Base-by-base conservation (phyloP, 2,888 invertebrate genomes). In the Idaea biselata region DNA sequence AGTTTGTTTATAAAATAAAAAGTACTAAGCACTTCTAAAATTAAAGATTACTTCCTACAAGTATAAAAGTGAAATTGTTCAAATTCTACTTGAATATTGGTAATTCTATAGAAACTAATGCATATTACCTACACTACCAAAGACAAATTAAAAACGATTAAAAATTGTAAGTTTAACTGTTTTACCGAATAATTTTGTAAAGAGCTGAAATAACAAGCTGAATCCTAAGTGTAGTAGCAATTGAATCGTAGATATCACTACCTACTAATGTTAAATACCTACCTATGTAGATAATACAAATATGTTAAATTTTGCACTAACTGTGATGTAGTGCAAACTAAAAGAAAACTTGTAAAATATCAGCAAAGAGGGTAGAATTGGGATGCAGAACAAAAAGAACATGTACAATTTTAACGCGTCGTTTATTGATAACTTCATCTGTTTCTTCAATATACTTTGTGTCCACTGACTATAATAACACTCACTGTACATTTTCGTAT, bases 401-500 rank as follows among this genome's bases (percentile, higher is more conserved):
- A 85, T 69, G 73, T 86, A 86, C 84, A 86, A 86, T 89, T 89
- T 91, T 88, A 91, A 90, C 90, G 87, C 87, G 86, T 89, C 86
- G 87, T 91, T 91, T 91, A 91, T 90, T 91, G 84, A 91, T 91
- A 92, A 92, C 91, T 91, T 91, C 87, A 89, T 89, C 81, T 89
- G 84, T 83, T 84, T 87, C 81, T 86, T 89, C 89, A 88, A 91
- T 93, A 93, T 92, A 92, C 81, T 87, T 91, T 91, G 91, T 91
- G 91, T 91, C 91, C 92, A 93, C 90, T 92, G 93, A 92, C 91
- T 93, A 93, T 90, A 44, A 89, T 91, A 92, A 93, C 92, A 93
- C 91, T 91, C 92, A 92, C 93, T 93, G 92, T 91, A 91, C 92
- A 92, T 87, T 89, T 89, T 90, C 81, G 90, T 91, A 88, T 89